Conservation (phyloP, 2,888 invertebrate genomes). For the Siphonodentalium dalli region DNA sequence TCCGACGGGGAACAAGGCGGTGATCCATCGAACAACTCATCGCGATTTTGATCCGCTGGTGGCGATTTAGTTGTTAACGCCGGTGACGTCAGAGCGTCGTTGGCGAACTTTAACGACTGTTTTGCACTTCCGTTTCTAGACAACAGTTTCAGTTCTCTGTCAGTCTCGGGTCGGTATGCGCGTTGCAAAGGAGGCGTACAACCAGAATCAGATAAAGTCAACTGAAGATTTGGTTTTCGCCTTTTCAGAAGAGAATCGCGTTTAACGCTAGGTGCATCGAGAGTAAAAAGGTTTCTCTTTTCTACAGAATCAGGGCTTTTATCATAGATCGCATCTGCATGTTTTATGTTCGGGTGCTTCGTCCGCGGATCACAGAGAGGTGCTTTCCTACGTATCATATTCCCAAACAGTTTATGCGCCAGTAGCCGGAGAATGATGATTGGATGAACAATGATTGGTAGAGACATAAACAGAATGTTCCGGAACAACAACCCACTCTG, state of each 20-base stretch:
- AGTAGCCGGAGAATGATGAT: conserved; percentile 69
- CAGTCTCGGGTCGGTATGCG: background rate
- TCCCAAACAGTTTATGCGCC: conserved; percentile 70
- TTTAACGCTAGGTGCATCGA: too few species aligned
- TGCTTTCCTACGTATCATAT: conserved; percentile 67
- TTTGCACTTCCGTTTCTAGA: conserved; percentile 8
- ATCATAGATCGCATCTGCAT: background rate
- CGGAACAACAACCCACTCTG: conserved; percentile 45
- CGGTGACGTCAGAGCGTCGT: background rate
- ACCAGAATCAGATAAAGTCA: conserved; percentile 36
- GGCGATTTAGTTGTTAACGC: conserved; percentile 13
- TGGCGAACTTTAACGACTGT: background rate
- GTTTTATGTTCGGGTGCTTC: too few species aligned
- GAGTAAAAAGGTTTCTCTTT: background rate
- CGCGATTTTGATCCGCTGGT: conserved; percentile 8
- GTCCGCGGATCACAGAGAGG: conserved; percentile 36
- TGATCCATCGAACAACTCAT: conserved; percentile 19
- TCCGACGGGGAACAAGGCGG: conserved; percentile 11
- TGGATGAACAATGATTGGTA: conserved; percentile 70
- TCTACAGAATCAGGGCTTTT: background rate
- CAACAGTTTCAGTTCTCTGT: conserved; percentile 15
- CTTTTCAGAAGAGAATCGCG: conserved; percentile 20
- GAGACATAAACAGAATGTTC: conserved; percentile 58
- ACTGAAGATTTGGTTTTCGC: conserved; percentile 35
- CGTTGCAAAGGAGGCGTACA: too few species aligned